These are phyloP conservation scores for Coregonus ussuriensis DNA, from an alignment of 2,797 vertebrate genomes.

Conservation along the genomic window DNA sequence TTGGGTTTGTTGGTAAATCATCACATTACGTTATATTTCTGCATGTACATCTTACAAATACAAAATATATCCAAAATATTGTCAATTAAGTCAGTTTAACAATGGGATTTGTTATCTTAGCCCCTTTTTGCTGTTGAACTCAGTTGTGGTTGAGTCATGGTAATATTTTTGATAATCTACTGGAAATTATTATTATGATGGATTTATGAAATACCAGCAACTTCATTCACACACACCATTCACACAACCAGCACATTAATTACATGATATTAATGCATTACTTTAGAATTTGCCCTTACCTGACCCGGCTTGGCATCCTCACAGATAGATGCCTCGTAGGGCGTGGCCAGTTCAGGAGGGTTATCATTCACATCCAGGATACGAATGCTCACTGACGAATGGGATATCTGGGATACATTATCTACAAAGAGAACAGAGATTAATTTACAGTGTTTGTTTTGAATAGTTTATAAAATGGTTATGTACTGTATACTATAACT, in stretches of 20 bases:
- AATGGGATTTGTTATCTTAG: neutral
- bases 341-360: constrained; percentile 91
- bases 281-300: constrained; percentile 70
- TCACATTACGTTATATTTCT: neutral
- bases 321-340: constrained; percentile 91
- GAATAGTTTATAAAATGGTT: neutral
- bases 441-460: neutral
- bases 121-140: neutral
- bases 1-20: neutral
- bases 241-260: neutral
- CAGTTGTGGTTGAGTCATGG: neutral
- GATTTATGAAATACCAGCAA: neutral
- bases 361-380: constrained; percentile 99
- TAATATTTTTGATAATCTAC: neutral
- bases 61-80: too few relatives aligned
- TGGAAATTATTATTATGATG: neutral
- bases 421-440: constrained; percentile 71
- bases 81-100: too few relatives aligned
- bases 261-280: neutral
- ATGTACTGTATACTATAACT: neutral
- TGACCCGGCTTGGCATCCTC: constrained; percentile 96
- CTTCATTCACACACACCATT: neutral
- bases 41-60: too few relatives aligned
- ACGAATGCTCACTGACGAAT: constrained; percentile 87
- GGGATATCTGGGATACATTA: constrained; percentile 87